These are phyloP conservation scores for Spondyliosoma cantharus DNA, from an alignment of 2,797 vertebrate genomes.

Conservation along the genomic window DNA sequence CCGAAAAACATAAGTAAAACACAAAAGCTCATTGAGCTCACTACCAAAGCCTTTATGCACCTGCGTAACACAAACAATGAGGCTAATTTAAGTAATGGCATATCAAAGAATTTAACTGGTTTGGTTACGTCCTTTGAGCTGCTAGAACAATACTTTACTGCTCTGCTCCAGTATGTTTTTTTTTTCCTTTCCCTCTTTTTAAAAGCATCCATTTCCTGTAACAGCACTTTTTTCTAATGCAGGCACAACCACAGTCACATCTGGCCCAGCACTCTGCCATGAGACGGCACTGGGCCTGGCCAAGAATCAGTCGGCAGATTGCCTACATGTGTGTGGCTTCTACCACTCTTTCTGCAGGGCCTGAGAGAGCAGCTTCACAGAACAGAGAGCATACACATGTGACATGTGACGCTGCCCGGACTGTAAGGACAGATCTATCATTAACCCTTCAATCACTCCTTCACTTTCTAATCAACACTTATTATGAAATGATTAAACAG, in stretches of 20 bases:
- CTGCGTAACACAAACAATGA: constrained; percentile 62
- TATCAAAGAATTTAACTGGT: constrained; percentile 76
- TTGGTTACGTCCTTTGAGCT: constrained; percentile 67
- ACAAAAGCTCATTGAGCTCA: constrained; percentile 57
- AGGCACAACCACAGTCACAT: constrained; percentile 86
- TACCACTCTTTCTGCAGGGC: constrained; percentile 65
- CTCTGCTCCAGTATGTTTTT: constrained; percentile 48
- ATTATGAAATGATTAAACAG: constrained; percentile 58
- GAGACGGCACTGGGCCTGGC: constrained; percentile 78
- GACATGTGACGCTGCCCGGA: constrained; percentile 29
- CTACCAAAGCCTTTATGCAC: constrained; percentile 48
- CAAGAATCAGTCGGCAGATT: constrained; percentile 78
- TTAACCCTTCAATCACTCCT: constrained; percentile 75
- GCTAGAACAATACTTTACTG: constrained; percentile 72
- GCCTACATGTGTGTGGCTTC: constrained; percentile 83
- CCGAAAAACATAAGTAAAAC: constrained; percentile 27
- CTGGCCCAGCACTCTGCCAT: constrained; percentile 84
- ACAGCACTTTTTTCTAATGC: constrained; percentile 82
- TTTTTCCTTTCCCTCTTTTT: constrained; percentile 63
- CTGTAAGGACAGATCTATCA: constrained; percentile 50
- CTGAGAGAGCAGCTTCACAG: constrained; percentile 62
- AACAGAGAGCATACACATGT: constrained; percentile 43
- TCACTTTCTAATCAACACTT: constrained; percentile 67
- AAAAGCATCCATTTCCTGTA: constrained; percentile 83
- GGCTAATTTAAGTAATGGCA: constrained; percentile 70